These are phyloP conservation scores for Bucorvus abyssinicus DNA, from an alignment of 2,797 vertebrate genomes.

Conservation along the genomic window DNA sequence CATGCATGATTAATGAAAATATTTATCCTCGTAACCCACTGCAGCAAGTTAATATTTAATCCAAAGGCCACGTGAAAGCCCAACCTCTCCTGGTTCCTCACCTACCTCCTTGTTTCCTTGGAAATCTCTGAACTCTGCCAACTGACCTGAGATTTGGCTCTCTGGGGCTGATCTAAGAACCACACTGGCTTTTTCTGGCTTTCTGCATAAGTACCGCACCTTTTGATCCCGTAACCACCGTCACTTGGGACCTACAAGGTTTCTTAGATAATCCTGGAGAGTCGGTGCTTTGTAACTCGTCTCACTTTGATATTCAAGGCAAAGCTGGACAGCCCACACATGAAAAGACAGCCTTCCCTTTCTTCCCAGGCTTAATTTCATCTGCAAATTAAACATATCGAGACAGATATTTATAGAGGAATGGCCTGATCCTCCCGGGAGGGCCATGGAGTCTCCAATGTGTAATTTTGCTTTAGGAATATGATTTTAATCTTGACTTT, in stretches of 20 bases:
- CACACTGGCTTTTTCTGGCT: background rate
- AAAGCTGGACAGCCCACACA: slow-evolving; percentile 44
- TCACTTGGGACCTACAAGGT: slow-evolving; percentile 47
- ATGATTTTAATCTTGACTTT: slow-evolving; percentile 8
- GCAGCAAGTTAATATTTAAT: slow-evolving; percentile 68
- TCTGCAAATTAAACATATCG: slow-evolving; percentile 57
- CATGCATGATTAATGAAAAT: slow-evolving; percentile 66
- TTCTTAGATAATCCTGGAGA: slow-evolving; percentile 36
- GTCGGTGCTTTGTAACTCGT: background rate
- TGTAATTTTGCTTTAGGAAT: slow-evolving; percentile 48
- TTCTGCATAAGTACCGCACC: slow-evolving; percentile 6
- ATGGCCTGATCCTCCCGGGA: background rate
- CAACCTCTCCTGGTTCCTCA: background rate
- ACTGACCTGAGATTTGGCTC: background rate
- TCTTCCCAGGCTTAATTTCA: slow-evolving; percentile 64
- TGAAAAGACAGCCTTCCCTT: slow-evolving; percentile 53
- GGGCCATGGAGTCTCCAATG: background rate
- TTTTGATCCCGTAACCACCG: background rate
- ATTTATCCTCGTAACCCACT: slow-evolving; percentile 49
- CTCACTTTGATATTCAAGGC: slow-evolving; percentile 58
- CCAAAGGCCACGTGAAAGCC: background rate
- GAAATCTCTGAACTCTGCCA: slow-evolving; percentile 3
- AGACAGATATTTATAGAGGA: slow-evolving; percentile 40
- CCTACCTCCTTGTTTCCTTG: background rate
- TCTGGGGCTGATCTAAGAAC: background rate